phyloP scores from a whole-genome alignment of 92 coral and sea anemone genomes.

The Galaxea fascicularis region DNA sequence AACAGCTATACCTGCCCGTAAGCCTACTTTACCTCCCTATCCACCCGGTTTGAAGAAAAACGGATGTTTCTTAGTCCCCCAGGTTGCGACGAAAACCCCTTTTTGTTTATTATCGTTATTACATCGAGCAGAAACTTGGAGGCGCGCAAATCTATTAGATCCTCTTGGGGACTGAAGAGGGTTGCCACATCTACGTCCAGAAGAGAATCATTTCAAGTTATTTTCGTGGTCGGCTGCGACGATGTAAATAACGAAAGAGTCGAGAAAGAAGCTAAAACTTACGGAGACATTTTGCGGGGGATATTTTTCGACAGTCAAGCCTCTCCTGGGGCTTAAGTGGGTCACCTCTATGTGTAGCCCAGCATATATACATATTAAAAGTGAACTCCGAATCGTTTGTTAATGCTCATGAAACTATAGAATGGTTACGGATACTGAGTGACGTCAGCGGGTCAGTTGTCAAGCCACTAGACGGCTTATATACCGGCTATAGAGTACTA shows the following conservation, averaged over 20 bases:
- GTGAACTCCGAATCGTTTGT: conserved; percentile 77
- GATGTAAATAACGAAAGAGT: conserved; percentile 72
- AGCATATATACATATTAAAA: conserved; percentile 70
- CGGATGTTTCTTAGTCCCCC: conserved; percentile 66
- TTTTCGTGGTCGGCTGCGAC: conserved; percentile 84
- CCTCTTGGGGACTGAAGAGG: conserved; percentile 82
- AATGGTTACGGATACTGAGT: conserved; percentile 56
- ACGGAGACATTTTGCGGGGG: conserved; percentile 79
- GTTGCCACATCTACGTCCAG: conserved; percentile 11
- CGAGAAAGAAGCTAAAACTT: conserved; percentile 66
- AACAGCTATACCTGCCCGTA: neutral
- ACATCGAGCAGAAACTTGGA: conserved; percentile 77
- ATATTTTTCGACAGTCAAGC: conserved; percentile 74
- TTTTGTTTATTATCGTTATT: conserved; percentile 69
- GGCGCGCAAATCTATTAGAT: conserved; percentile 81
- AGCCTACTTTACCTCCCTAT: conserved; percentile 59
- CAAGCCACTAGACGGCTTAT: conserved; percentile 50
- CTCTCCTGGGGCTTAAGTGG: conserved; percentile 83
- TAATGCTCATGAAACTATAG: conserved; percentile 64
- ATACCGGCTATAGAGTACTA: no score
- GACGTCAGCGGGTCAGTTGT: conserved; percentile 3
- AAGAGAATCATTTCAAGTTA: conserved; percentile 53
- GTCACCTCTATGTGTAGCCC: conserved; percentile 62
- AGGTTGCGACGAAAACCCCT: conserved; percentile 46
- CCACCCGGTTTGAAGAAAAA: conserved; percentile 62